These are phyloP conservation scores for Dicaeum eximium DNA, from an alignment of 2,113 vertebrate genomes.

Conservation along the genomic window DNA sequence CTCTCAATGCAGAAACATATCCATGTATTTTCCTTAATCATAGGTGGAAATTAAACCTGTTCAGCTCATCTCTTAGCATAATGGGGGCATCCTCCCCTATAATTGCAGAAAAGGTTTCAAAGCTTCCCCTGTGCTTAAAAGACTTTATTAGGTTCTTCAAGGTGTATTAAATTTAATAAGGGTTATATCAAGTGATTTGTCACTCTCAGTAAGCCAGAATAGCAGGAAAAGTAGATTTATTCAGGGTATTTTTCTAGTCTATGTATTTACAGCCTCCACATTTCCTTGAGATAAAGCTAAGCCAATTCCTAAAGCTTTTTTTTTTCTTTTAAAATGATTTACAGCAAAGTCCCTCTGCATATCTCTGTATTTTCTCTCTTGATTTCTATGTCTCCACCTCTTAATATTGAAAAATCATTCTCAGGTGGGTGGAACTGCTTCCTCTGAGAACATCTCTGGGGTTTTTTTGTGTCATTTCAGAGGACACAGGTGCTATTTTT, in stretches of 20 bases:
- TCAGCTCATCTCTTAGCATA: background rate
- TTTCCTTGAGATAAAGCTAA: background rate
- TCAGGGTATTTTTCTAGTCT: background rate
- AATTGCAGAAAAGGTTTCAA: background rate
- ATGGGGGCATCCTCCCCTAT: background rate
- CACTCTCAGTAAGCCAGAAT: background rate
- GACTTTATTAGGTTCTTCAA: background rate
- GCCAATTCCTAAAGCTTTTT: background rate
- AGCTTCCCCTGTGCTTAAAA: background rate
- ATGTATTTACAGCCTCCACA: background rate
- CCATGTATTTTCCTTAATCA: background rate
- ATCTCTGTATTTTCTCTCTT: background rate
- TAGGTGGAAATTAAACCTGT: background rate
- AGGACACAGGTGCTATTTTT: background rate
- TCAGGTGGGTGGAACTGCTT: background rate
- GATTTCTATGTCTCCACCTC: background rate
- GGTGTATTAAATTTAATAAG: background rate
- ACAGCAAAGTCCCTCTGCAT: background rate
- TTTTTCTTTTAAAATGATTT: background rate
- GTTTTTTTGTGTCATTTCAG: accelerated
- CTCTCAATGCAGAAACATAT: background rate
- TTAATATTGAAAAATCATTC: background rate
- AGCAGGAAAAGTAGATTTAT: background rate
- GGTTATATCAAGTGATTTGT: background rate
- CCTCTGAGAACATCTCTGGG: background rate